phyloP scores from a whole-genome alignment of 2,113 vertebrate genomes.

The Rhabdomys dilectus region DNA sequence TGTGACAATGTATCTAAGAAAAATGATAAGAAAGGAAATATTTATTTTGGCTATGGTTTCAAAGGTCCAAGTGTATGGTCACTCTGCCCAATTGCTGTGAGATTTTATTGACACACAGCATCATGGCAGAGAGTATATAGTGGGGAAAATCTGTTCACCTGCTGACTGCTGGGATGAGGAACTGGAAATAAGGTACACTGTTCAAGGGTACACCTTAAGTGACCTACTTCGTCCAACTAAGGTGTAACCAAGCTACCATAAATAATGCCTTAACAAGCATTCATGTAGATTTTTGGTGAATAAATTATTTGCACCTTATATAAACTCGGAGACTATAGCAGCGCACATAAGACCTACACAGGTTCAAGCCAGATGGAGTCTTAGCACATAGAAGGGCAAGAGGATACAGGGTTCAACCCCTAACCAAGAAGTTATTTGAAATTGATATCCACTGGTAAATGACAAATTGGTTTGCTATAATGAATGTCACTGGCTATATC shows the following conservation, averaged over 20 bases:
- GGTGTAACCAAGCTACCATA: neutral
- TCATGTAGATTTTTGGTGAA: neutral
- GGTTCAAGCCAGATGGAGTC: neutral
- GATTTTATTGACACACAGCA: neutral
- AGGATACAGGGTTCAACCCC: neutral
- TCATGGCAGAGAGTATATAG: neutral
- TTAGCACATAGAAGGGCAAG: neutral
- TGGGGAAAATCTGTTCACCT: neutral
- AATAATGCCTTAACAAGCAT: neutral
- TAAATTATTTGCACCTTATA: neutral
- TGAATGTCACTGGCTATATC: neutral
- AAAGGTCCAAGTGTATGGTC: neutral
- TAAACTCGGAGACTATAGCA: neutral
- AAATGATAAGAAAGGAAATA: neutral
- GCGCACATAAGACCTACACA: neutral
- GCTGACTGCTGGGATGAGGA: neutral
- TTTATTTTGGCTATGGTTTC: neutral
- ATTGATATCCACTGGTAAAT: neutral
- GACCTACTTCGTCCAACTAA: neutral
- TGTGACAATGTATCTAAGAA: neutral
- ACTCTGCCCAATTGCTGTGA: neutral
- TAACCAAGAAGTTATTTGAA: neutral
- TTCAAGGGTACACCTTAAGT: neutral
- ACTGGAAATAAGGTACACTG: neutral
- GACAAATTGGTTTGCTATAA: neutral